Evolutionary conservation across 2,888 invertebrate genomes (phyloP).

Genomic region (Chrysodeixis includens): DNA sequence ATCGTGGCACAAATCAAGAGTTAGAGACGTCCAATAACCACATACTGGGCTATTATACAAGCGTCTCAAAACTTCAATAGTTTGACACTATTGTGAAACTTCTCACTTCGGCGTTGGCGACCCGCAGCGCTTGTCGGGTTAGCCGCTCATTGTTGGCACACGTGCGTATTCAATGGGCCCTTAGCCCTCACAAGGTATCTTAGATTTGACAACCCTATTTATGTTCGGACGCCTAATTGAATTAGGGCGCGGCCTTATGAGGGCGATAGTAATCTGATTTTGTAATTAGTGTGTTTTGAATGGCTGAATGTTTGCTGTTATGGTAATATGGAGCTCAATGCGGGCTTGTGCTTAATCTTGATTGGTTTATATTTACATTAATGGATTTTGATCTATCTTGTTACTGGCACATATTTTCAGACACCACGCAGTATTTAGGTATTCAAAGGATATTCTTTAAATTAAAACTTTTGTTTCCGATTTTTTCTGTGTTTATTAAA

Average conservation of each 20-base stretch:
- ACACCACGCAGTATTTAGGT: too few relatives aligned
- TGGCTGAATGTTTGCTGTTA: constrained; percentile 17
- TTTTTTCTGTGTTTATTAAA: too few relatives aligned
- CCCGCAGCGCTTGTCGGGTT: constrained; percentile 82
- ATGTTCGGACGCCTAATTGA: constrained; percentile 83
- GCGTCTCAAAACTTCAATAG: constrained; percentile 81
- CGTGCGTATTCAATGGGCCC: constrained; percentile 84
- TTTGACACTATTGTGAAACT: constrained; percentile 85
- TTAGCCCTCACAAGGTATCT: constrained; percentile 77
- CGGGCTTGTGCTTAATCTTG: constrained; percentile 38
- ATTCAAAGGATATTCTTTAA: too few relatives aligned
- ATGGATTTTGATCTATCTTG: constrained; percentile 10
- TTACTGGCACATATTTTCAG: too few relatives aligned
- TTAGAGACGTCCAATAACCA: constrained; percentile 71
- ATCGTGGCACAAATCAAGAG: constrained; percentile 64
- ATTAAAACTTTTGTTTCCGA: too few relatives aligned
- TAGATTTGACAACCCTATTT: constrained; percentile 82
- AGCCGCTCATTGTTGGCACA: constrained; percentile 80
- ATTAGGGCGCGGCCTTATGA: constrained; percentile 77
- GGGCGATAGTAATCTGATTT: constrained; percentile 75
- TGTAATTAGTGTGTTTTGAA: constrained; percentile 65
- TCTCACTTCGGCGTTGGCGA: constrained; percentile 80
- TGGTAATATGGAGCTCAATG: constrained; percentile 16
- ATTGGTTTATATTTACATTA: constrained; percentile 38
- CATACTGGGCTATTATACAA: constrained; percentile 83